Percentiles rank a stretch among this genome's conserved stretches.
These are phyloP conservation scores for Lycocorax pyrrhopterus DNA, from an alignment of 2,113 vertebrate genomes.

Conservation along the genomic window DNA sequence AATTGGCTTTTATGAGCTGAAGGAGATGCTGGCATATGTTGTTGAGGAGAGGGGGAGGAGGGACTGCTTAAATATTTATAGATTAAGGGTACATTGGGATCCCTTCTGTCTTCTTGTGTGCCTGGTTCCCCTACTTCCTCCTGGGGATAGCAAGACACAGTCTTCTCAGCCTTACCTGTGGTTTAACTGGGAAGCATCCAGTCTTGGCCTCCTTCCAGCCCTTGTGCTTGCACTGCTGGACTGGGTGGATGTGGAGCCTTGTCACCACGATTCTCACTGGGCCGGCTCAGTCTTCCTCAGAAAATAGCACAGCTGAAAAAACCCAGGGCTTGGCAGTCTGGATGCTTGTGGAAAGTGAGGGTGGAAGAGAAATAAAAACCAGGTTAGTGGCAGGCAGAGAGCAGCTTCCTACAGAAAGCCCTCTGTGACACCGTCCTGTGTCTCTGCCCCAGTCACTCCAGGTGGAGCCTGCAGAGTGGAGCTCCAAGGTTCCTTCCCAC, in stretches of 20 bases:
- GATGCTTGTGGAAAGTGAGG: not conserved
- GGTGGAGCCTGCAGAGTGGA: not conserved
- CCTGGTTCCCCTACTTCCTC: not conserved
- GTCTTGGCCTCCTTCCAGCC: not conserved
- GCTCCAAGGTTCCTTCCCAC: not conserved
- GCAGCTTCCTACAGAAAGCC: not conserved
- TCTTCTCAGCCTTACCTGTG: not conserved
- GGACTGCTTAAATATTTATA: conserved; percentile 68
- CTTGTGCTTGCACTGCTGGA: not conserved
- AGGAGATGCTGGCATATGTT: conserved; percentile 60
- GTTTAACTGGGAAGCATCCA: not conserved
- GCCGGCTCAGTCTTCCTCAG: not conserved
- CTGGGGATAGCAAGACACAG: not conserved
- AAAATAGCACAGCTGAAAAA: not conserved
- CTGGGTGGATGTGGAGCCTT: not conserved
- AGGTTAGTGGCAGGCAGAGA: not conserved
- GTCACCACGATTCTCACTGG: rapidly evolving
- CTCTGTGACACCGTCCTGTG: rapidly evolving
- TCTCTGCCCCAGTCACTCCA: rapidly evolving
- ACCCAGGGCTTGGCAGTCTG: not conserved
- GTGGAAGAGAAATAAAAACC: not conserved
- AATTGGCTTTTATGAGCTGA: conserved; percentile 62
- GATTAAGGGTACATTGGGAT: conserved; percentile 21
- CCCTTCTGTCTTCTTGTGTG: conserved; percentile 17
- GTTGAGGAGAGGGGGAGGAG: conserved; percentile 23